Conservation (phyloP, 2,888 invertebrate genomes). For the Lucinisca nassula region DNA sequence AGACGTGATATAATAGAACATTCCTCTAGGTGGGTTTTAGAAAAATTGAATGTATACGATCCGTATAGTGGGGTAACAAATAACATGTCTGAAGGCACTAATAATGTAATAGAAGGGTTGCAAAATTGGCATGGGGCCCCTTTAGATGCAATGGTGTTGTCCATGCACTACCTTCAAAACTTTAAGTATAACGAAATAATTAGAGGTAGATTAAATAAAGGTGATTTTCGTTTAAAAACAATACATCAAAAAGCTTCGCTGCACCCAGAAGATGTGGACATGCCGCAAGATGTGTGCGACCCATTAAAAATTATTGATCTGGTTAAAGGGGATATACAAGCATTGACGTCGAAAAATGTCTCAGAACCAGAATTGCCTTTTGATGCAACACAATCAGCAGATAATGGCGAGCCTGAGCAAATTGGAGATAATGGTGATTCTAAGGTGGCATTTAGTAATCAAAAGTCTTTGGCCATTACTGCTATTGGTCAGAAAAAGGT, state of each 20-base stretch:
- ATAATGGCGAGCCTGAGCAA: background rate
- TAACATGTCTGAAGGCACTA: background rate
- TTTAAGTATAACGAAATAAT: background rate
- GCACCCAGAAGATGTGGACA: background rate
- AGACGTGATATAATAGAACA: background rate
- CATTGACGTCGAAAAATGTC: background rate
- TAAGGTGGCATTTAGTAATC: background rate
- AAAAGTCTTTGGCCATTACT: background rate
- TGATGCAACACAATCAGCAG: background rate
- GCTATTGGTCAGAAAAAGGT: background rate
- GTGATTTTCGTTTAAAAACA: background rate
- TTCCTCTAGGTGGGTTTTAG: background rate
- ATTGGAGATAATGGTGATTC: background rate
- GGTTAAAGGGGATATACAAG: background rate
- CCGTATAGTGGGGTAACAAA: background rate
- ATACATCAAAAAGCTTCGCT: background rate
- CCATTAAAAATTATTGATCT: background rate
- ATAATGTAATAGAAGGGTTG: background rate
- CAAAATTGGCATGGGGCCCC: background rate
- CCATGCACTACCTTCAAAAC: background rate
- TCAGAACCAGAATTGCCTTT: too few relatives aligned
- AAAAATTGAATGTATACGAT: background rate
- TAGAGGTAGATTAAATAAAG: background rate
- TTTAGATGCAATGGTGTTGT: background rate
- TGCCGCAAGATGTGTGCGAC: background rate